Percentiles rank a stretch among this genome's conserved stretches.
phyloP scores from a whole-genome alignment of 2,113 vertebrate species.

The Furnarius figulus region DNA sequence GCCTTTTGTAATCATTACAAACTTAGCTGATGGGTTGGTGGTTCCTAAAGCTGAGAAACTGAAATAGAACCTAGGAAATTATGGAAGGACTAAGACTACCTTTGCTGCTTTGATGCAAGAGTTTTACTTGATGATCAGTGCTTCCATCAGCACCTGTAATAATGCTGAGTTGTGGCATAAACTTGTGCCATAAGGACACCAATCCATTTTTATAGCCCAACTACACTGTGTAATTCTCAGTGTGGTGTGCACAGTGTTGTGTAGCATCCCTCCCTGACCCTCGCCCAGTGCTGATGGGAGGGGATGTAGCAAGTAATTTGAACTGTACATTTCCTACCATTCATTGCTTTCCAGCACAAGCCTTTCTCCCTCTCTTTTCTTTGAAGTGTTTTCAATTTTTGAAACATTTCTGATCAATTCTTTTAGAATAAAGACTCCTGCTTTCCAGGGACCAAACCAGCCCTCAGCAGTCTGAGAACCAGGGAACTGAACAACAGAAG shows the following conservation, averaged over 20 bases:
- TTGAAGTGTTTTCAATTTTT: background rate
- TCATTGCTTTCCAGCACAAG: background rate
- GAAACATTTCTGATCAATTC: background rate
- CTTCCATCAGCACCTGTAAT: background rate
- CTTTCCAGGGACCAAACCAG: background rate
- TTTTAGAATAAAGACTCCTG: background rate
- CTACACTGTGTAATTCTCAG: background rate
- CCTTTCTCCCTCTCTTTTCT: background rate
- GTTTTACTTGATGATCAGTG: background rate
- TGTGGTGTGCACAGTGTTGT: background rate
- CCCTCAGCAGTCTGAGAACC: background rate
- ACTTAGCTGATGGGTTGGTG: background rate
- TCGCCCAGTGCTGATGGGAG: background rate
- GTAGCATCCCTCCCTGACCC: background rate
- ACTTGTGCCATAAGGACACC: background rate
- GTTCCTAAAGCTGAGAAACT: background rate
- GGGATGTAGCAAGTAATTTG: background rate
- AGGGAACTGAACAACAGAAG: background rate
- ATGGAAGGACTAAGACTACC: background rate
- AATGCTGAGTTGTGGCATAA: background rate
- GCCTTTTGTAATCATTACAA: background rate
- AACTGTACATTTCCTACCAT: background rate
- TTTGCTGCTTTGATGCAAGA: background rate
- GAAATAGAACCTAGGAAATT: background rate
- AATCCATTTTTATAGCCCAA: background rate